Base-by-base conservation (phyloP, 1,140 invertebrate species). In the Zaprionus africanus region DNA sequence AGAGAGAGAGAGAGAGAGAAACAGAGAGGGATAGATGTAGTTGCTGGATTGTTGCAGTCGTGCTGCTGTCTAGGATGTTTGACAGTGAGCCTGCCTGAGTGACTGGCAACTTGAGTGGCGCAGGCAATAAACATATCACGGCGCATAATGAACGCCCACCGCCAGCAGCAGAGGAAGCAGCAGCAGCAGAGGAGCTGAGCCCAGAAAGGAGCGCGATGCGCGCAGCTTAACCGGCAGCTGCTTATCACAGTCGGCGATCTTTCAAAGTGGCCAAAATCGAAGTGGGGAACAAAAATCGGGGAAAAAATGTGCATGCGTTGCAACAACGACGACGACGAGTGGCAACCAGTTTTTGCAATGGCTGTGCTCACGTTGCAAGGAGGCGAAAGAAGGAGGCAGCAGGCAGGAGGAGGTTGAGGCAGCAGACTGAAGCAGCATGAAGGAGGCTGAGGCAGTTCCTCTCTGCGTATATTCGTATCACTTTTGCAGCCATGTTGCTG, bases 171-270 rank as follows among this genome's bases (percentile, higher is more conserved):
- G 31, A n/a, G 46, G 54, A n/a, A 51, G 54, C 7, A 24, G 49
- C 49, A 13, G 49, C 49, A 51, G 17, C 28, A 34, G 26, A 58
- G 24, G 59, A 54, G 22, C 34, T 57, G 56, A 54, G 36, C 26
- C 17, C 36, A 58, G 58, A 65, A 67, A 57, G 56, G 31, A 66
- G 41, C 19, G 51, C 17, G 34, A 31, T 31, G 54, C 46, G 72
- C 41, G 51, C 38, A 57, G 59, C 72, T 46, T 58, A 61, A 74
- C 22, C 65, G 53, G 73, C 67, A 65, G 77, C 58, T 59, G 31
- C 78, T 87, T 87, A 87, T 87, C 83, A 56, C 34, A 70, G 83
- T 78, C 84, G 84, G 85, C 85, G 81, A 87, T 87, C 84, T 87
- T 79, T 76, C 84, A 87, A 88, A 88, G 58, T 19, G 60, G 15